Evolutionary conservation across 2,113 vertebrate genomes (phyloP), one percentile per base, ranked within the genome.

Genomic region (Malurus elegans): DNA sequence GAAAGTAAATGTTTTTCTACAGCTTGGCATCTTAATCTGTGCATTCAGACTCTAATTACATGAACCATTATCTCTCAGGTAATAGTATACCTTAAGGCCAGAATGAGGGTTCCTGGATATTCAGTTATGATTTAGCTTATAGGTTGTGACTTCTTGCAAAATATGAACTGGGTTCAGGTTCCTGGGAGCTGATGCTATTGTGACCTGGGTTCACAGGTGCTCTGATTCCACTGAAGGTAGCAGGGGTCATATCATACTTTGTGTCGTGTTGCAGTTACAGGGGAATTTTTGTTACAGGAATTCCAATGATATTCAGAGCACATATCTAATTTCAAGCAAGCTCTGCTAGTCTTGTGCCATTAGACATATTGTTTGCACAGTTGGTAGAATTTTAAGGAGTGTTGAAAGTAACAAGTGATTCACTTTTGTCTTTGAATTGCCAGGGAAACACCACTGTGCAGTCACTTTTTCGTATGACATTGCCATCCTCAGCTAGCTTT

Each of bases 301-400:
- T 95, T 91, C 72, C 51, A 64, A 15, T 36, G 48, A 69, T 84
- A 83, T 93, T 96, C 95, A 92, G 85, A 93, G 71, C 92, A 93
- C 79, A 42, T 92, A 94, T 79, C 88, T 93, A 82, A 88, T 95
- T 93, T 94, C 88, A 82, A 69, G 61, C 79, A 93, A 84, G 44
- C 74, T 92, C 66, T 93, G 88, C 57, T 88, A 90, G 53, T 75
- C 70, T 92, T 81, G 88, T 96, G 93, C 88, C 70, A 94, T 96
- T 95, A 96, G 88, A 95, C 90, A 92, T 95, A 94, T 90, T 96
- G 92, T 92, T 96, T 95, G 95, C 88, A 92, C 92, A 94, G 93
- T 88, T 95, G 96, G 92, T 92, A 79, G 88, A 86, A 88, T 96
- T 92, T 87, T 79, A 79, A 90, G 79, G 53, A 90, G 74, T 88